Evolutionary conservation across 1,140 invertebrate genomes (phyloP).

Genomic region (Aculops lycopersici): DNA sequence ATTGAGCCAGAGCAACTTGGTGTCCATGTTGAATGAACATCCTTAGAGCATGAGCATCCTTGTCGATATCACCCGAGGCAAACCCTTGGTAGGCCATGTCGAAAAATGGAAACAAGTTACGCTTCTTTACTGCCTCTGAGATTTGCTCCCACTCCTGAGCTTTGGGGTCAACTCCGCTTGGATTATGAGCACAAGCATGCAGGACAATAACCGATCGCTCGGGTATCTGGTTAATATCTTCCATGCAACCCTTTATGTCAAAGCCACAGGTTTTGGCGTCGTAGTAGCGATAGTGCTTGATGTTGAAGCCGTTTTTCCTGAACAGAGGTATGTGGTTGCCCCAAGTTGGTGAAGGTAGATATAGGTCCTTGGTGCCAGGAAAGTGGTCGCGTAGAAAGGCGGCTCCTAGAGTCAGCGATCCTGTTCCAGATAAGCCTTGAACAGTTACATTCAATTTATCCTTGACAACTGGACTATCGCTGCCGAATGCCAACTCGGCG

Average conservation of each 20-base stretch:
- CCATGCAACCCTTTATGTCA: constrained; percentile 57
- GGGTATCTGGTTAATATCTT: constrained; percentile 74
- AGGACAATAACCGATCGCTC: constrained; percentile 64
- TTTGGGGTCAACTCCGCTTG: constrained; percentile 80
- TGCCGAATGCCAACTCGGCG: constrained; percentile 60
- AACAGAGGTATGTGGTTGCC: constrained; percentile 86
- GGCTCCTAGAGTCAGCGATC: constrained; percentile 64
- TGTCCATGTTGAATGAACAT: constrained; percentile 74
- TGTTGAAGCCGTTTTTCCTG: constrained; percentile 39
- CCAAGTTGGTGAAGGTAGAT: constrained; percentile 83
- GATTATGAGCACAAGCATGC: constrained; percentile 97
- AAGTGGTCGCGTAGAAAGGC: constrained; percentile 54
- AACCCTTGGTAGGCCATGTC: constrained; percentile 99
- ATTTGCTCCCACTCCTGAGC: constrained; percentile 61
- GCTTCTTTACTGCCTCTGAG: constrained; percentile 35
- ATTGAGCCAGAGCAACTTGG: constrained; percentile 59
- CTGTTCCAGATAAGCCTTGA: constrained; percentile 84
- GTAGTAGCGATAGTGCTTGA: constrained; percentile 80
- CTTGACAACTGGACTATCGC: constrained; percentile 32
- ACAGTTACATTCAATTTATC: constrained; percentile 42
- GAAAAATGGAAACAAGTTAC: constrained; percentile 75
- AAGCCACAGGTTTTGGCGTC: constrained; percentile 78
- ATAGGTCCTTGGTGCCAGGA: constrained; percentile 47
- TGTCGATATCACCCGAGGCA: constrained; percentile 41
- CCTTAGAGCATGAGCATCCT: constrained; percentile 60